Conservation (phyloP, 2,113 vertebrate species). For the Ammodytes dubius region DNA sequence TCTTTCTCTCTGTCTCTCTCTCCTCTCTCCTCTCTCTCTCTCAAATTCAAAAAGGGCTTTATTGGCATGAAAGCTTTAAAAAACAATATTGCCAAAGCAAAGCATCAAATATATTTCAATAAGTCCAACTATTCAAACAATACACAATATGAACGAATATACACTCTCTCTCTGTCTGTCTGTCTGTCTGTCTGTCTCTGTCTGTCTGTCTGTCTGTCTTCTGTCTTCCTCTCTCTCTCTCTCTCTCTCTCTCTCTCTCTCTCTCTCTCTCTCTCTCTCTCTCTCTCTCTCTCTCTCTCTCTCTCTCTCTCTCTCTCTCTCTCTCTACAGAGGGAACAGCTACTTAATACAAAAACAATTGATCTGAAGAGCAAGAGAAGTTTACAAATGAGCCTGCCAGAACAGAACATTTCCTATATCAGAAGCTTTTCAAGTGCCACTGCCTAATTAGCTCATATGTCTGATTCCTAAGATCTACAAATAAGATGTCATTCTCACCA, state of each 20-base stretch:
- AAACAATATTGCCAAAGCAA: too few relatives aligned
- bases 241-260: not conserved
- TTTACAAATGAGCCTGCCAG: slow-evolving; percentile 46
- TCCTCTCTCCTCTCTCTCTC: not conserved
- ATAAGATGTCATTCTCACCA: slow-evolving; percentile 36
- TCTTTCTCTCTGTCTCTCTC: not conserved
- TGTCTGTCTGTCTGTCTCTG: too few relatives aligned
- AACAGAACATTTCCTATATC: slow-evolving; percentile 44
- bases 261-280: slow-evolving; percentile 9
- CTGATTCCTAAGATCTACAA: slow-evolving; percentile 35
- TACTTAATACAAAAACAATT: slow-evolving; percentile 27
- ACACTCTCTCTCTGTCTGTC: too few relatives aligned
- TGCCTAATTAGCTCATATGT: slow-evolving; percentile 60
- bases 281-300: slow-evolving; percentile 3
- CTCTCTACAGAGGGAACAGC: slow-evolving; percentile 23
- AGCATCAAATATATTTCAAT: too few relatives aligned
- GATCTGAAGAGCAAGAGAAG: slow-evolving; percentile 48
- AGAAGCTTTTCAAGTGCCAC: slow-evolving; percentile 5
- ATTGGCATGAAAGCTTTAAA: too few relatives aligned
- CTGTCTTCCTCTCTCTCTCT: not conserved
- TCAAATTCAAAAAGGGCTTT: too few relatives aligned
- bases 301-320: not conserved
- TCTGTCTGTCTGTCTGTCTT: too few relatives aligned
- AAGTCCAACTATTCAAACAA: too few relatives aligned
- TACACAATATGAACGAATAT: too few relatives aligned